Evolutionary conservation across 2,888 invertebrate genomes (phyloP).

Genomic region (Malthinus seriepunctatus): DNA sequence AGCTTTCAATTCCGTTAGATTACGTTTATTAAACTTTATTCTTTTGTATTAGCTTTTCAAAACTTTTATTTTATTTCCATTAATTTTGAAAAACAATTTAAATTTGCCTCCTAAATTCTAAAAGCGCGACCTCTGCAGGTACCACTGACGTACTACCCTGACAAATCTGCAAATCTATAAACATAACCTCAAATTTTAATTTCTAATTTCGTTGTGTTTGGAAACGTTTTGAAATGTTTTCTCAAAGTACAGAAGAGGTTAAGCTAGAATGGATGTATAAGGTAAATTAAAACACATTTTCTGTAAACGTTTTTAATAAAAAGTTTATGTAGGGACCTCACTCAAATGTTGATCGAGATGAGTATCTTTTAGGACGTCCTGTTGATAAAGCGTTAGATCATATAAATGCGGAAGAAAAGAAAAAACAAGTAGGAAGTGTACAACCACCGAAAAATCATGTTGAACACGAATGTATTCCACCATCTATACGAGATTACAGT

Average conservation of each 20-base stretch:
- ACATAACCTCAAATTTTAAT: neutral
- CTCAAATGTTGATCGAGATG: conserved; percentile 75
- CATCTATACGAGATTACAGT: conserved; percentile 62
- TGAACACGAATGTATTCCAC: conserved; percentile 79
- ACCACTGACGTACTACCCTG: too few relatives aligned
- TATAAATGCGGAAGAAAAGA: conserved; percentile 62
- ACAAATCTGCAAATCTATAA: neutral
- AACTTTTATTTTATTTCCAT: too few relatives aligned
- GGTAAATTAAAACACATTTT: conserved; percentile 49
- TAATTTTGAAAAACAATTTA: too few relatives aligned
- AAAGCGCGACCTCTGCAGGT: neutral
- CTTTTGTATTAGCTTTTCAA: too few relatives aligned
- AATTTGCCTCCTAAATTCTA: too few relatives aligned
- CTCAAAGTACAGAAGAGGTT: conserved; percentile 56
- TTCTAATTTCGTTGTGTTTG: too few relatives aligned
- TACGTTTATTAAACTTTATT: too few relatives aligned
- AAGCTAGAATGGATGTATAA: conserved; percentile 91
- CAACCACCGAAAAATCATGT: conserved; percentile 65
- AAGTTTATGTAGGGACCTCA: conserved; percentile 58
- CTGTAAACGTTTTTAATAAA: conserved; percentile 8
- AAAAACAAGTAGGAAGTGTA: conserved; percentile 42
- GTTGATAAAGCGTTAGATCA: conserved; percentile 81
- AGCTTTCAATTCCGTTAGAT: too few relatives aligned
- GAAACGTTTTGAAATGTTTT: conserved; percentile 34
- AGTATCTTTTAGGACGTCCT: conserved; percentile 82